A percentile compares a stretch with the other conserved stretches of the same genome.
Conservation (phyloP, 2,797 vertebrate genomes). For the Sebastiscus tertius region DNA sequence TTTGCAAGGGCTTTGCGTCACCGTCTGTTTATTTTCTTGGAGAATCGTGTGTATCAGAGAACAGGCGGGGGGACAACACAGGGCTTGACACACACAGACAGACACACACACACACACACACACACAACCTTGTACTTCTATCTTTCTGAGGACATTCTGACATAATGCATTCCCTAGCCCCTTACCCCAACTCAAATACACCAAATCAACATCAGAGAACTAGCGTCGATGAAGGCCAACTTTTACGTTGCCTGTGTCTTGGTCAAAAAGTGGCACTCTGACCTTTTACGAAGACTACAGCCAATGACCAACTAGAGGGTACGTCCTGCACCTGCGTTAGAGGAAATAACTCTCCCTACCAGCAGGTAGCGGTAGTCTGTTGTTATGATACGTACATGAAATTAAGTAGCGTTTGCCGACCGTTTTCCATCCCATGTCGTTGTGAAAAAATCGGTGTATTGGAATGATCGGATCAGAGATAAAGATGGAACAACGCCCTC, state of each 20-base stretch:
- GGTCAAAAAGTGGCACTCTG: neutral
- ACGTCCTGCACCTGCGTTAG: too few relatives aligned
- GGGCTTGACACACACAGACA: neutral
- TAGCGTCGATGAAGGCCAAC: neutral
- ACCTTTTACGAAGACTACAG: neutral
- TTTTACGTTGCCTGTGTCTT: neutral
- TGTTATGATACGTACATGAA: too few relatives aligned
- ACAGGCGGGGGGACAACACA: conserved; percentile 25
- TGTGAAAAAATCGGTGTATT: too few relatives aligned
- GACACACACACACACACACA: neutral
- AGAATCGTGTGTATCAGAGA: conserved; percentile 50
- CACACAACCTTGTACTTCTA: neutral
- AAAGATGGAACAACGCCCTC: too few relatives aligned
- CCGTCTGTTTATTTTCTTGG: conserved; percentile 54
- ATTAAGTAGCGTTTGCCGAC: too few relatives aligned
- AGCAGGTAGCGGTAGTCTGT: too few relatives aligned
- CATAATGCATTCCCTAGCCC: neutral
- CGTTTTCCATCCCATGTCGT: too few relatives aligned
- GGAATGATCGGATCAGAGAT: too few relatives aligned
- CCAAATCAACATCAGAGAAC: neutral
- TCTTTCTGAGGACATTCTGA: neutral
- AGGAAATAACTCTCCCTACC: too few relatives aligned
- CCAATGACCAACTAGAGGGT: neutral
- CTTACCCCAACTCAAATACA: neutral
- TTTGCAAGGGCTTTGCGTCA: conserved; percentile 26